Conservation (phyloP, 1,140 invertebrate genomes). For the Conus betulinus region DNA sequence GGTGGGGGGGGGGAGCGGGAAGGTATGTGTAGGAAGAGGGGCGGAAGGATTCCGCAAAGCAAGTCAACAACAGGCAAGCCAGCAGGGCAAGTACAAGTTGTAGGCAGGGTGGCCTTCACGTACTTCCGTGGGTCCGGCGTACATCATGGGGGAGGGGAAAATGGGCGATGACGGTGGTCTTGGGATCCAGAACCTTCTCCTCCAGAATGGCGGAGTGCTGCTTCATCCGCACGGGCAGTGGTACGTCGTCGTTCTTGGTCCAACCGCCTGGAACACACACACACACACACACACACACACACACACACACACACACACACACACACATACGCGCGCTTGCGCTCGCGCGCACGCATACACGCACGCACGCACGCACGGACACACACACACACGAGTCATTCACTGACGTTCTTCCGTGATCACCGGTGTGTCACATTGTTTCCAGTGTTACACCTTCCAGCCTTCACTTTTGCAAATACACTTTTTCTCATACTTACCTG, state of each 20-base stretch:
- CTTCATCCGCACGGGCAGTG: constrained; percentile 80
- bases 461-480: no score
- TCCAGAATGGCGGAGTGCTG: constrained; percentile 90
- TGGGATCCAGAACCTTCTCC: constrained; percentile 86
- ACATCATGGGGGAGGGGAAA: constrained; percentile 99
- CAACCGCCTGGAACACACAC: constrained; percentile 85
- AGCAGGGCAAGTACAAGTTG: no score
- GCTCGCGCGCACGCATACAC: neutral
- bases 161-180: constrained; percentile 95
- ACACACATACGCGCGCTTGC: neutral
- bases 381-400: no score
- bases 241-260: constrained; percentile 99
- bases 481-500: no score
- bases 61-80: no score
- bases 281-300: constrained; percentile 25
- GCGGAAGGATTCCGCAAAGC: no score
- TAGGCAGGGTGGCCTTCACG: no score
- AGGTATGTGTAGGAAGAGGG: no score
- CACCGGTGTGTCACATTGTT: no score
- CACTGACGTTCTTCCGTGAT: neutral
- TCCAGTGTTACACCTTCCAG: no score
- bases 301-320: constrained; percentile 27
- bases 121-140: constrained; percentile 98
- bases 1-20: no score
- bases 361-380: neutral